Conservation (phyloP, 92 coral and sea anemone species). For the Bergia puertoricense region DNA sequence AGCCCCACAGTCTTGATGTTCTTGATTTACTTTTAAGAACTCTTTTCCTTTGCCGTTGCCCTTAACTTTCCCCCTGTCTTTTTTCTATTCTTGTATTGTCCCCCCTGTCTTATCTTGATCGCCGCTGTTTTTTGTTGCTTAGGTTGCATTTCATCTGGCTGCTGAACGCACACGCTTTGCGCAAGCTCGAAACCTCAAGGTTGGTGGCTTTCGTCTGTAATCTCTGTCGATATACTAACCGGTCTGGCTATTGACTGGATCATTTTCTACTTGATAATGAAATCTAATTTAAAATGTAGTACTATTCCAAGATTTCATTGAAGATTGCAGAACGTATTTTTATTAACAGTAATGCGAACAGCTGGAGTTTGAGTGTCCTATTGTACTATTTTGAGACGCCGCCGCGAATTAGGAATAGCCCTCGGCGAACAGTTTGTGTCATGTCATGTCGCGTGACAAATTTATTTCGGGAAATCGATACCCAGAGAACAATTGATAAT, state of each 20-base stretch:
- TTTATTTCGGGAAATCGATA: too few species aligned
- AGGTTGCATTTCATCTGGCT: constrained; percentile 79
- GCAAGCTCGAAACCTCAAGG: constrained; percentile 73
- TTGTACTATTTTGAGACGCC: too few species aligned
- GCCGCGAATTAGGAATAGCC: too few species aligned
- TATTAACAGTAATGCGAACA: too few species aligned
- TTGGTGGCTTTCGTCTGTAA: background rate
- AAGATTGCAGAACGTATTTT: background rate
- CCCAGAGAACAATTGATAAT: too few species aligned
- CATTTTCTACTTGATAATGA: background rate
- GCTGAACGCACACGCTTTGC: constrained; percentile 71
- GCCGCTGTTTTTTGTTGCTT: background rate
- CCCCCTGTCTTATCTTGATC: background rate
- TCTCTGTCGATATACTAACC: background rate
- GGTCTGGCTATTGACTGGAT: background rate
- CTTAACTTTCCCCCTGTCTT: background rate
- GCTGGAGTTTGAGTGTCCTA: too few species aligned
- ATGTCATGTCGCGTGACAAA: too few species aligned
- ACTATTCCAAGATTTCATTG: background rate
- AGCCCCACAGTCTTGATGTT: too few species aligned
- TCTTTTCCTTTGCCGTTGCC: background rate
- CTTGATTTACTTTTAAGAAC: too few species aligned
- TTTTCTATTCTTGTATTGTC: background rate
- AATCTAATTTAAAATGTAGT: background rate
- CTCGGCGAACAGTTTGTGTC: too few species aligned